These are phyloP conservation scores for Adelognathus sp. DNA, from an alignment of 2,888 invertebrate genomes.

Conservation along the genomic window DNA sequence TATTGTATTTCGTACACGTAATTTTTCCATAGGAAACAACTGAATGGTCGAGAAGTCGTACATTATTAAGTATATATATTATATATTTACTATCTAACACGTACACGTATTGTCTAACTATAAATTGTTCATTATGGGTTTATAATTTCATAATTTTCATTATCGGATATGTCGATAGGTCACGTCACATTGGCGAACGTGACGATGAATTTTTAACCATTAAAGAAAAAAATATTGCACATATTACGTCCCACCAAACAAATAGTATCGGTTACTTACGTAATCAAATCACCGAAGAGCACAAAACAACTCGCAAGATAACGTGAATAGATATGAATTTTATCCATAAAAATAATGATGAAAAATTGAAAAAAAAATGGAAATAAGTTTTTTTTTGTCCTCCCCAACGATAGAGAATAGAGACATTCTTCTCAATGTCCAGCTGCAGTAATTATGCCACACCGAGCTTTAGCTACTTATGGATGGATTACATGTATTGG, in stretches of 20 bases:
- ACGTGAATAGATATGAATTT: too few relatives aligned
- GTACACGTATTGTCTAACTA: slow-evolving; percentile 11
- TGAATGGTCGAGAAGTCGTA: background rate
- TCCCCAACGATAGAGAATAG: background rate
- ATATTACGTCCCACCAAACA: slow-evolving; percentile 1
- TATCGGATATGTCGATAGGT: slow-evolving; percentile 48
- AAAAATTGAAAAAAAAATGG: background rate
- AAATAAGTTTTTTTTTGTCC: slow-evolving; percentile 2
- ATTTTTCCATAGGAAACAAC: background rate
- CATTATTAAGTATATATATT: slow-evolving; percentile 7
- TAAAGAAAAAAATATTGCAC: slow-evolving; percentile 47
- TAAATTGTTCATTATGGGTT: background rate
- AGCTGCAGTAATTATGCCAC: slow-evolving; percentile 46
- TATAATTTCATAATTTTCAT: background rate
- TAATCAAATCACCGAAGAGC: too few relatives aligned
- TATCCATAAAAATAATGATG: too few relatives aligned
- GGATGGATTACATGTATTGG: slow-evolving; percentile 79
- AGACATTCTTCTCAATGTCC: slow-evolving; percentile 56
- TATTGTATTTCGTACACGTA: background rate
- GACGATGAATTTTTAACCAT: background rate
- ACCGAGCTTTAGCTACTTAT: slow-evolving; percentile 74
- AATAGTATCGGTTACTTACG: background rate
- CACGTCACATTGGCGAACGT: slow-evolving; percentile 17
- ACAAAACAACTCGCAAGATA: background rate
- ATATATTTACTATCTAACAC: slow-evolving; percentile 46